Base-by-base conservation (phyloP, 2,888 invertebrate genomes). In the Dryococelus australis region DNA sequence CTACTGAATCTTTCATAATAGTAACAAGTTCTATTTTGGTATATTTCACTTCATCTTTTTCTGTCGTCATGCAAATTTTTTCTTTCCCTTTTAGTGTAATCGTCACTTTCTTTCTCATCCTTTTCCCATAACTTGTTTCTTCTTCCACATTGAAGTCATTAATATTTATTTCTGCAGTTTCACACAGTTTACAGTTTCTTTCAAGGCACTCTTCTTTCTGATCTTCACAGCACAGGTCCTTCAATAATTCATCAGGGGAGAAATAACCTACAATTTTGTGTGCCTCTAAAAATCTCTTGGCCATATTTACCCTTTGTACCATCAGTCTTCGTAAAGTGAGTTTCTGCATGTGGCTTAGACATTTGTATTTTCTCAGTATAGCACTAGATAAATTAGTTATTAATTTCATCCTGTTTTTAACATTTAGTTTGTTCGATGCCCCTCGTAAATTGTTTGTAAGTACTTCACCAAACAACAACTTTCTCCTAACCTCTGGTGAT, bases 381-480 rank as follows among this genome's bases (percentile, higher is more conserved):
- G 28, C 43, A 43, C 83, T 43, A 6, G 28, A 28, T 27, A 83
- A 83, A 83, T 27, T 28, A 83, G 65, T 65, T 24, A 83, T 24
- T 43, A 83, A 83, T 83, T 26, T 83, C 43, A 26, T 83, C 83
- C 83, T 83, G 35, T 83, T 83, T 43, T 35, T 28, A 83, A 83
- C 20, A 1, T 43, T 83, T 83, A 35, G 35, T 83, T 0, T 83
- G 16, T 83, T 83, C 0, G 43, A 83, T 28, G 83, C 83, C 43
- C 43, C 83, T 83, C 24, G n/a, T 43, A 27, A 27, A 43, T 83
- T 83, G 28, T 83, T 24, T 12, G 28, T 8, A 83, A 83, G 16
- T 35, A 83, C 35, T 43, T 83, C 83, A 16, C 83, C 83, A 83
- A n/a, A n/a, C n/a, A 83, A 83, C 83, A 83, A 83, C 83, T 83